Base-by-base conservation (phyloP, 2,797 vertebrate species). In the Hybognathus amarus region DNA sequence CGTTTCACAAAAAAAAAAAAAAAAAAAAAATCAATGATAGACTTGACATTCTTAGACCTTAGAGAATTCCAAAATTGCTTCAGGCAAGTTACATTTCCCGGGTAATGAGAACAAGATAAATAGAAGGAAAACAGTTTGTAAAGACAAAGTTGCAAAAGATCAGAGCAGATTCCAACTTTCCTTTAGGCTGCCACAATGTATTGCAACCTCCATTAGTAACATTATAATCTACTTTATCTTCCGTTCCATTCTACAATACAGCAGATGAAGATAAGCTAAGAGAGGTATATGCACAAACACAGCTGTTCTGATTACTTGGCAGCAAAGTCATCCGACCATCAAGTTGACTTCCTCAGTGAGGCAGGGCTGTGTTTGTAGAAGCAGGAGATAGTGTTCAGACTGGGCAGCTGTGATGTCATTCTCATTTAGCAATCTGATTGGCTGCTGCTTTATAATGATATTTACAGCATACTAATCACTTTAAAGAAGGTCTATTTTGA, bases 281-380 rank as follows among this genome's bases (percentile, higher is more conserved):
- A 68, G 61, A 45, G 22, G 2, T 50, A 59, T 47, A 82, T 50
- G 76, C 77, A 76, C 27, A 83, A 47, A 67, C 45, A 80, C 66
- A 61, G 56, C 85, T 87, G 78, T 80, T 82, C n/a, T 89, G 81
- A 89, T 77, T 87, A 83, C 78, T 75, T 47, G 75, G 63, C 64
- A 69, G 68, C 38, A 67, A 82, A 82, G 66, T 88, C 88, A 89
- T 42, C 66, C 87, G 82, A 89, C 88, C 88, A 89, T 89, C 88
- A 89, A 87, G 86, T 88, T 68, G 69, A 87, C 87, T 89, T 89
- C 88, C 88, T 87, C 24, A 30, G 54, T 70, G 30, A 83, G 83
- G 33, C 82, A 42, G 69, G 22, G 59, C 38, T 85, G 47, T 85
- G 71, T 83, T 76, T 85, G 82, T 68, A 66, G 66, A 87, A 27